Evolutionary conservation across 2,888 invertebrate species (phyloP).

Genomic region (Lampropteryx suffumata): DNA sequence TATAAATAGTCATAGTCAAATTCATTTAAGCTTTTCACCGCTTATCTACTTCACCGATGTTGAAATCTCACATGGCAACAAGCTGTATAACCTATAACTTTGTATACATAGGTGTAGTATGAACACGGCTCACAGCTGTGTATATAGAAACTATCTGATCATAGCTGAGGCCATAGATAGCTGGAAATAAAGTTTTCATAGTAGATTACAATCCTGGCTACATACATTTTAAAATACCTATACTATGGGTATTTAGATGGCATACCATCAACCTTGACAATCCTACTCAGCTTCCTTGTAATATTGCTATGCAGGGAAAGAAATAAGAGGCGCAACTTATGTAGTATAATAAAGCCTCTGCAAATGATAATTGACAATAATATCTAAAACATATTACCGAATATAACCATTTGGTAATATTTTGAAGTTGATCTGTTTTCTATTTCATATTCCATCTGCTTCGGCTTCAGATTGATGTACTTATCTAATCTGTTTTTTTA

Average conservation of each 20-base stretch:
- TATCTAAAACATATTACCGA: too few species aligned
- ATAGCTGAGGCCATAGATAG: constrained; percentile 50
- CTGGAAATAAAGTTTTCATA: constrained; percentile 43
- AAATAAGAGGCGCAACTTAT: too few species aligned
- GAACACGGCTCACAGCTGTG: constrained; percentile 45
- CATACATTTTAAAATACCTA: constrained; percentile 20
- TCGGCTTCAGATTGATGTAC: too few species aligned
- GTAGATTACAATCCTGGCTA: constrained; percentile 31
- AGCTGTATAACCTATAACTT: constrained; percentile 68
- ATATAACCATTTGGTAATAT: too few species aligned
- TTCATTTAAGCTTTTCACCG: constrained; percentile 36
- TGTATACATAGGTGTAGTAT: constrained; percentile 52
- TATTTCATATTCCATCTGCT: too few species aligned
- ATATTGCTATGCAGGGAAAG: too few species aligned
- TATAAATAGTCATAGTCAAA: constrained; percentile 27
- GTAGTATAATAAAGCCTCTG: too few species aligned
- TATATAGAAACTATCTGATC: constrained; percentile 61
- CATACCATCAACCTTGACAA: neutral
- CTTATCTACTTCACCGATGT: constrained; percentile 43
- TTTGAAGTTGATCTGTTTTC: too few species aligned
- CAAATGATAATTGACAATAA: too few species aligned
- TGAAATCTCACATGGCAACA: constrained; percentile 74
- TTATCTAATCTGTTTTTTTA: too few species aligned
- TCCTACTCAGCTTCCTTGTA: too few species aligned
- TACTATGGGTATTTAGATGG: neutral